Conservation (phyloP, 92 coral and sea anemone genomes). For the Meandrina meandrites region DNA sequence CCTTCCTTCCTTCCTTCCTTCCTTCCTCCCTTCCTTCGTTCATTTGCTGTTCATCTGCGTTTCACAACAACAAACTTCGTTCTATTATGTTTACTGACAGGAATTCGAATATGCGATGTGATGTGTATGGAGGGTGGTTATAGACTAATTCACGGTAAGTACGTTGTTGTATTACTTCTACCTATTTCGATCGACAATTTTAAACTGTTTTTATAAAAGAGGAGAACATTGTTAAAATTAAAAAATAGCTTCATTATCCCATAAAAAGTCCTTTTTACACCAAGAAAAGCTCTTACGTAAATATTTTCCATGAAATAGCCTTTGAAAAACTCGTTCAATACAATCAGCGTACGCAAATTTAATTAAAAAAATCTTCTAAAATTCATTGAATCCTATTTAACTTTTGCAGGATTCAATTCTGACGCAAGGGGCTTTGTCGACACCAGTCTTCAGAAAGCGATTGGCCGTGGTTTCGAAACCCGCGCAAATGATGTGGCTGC, state of each 20-base stretch:
- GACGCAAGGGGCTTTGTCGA: constrained; percentile 42
- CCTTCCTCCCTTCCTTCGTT: neutral
- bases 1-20: neutral
- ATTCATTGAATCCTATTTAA: neutral
- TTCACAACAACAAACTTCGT: neutral
- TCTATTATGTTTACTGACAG: neutral
- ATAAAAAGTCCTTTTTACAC: no score
- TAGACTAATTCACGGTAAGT: constrained; percentile 29
- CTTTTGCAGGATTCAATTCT: constrained; percentile 12
- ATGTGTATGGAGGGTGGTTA: constrained; percentile 27
- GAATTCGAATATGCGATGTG: constrained; percentile 28
- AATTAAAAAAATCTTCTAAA: no score
- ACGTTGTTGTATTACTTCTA: neutral
- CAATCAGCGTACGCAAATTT: neutral
- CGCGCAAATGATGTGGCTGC: constrained; percentile 39
- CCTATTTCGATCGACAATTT: no score
- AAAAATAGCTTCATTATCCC: no score
- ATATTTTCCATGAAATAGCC: no score
- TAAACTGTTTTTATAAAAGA: no score
- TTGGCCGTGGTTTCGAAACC: constrained; percentile 31
- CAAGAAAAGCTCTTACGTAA: no score
- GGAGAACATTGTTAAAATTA: no score
- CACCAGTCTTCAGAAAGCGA: constrained; percentile 47
- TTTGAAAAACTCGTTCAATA: neutral
- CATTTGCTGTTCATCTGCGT: neutral